Percentiles rank a stretch among this genome's conserved stretches.
phyloP scores from a whole-genome alignment of 2,888 invertebrate genomes.

The Sericinus montela region DNA sequence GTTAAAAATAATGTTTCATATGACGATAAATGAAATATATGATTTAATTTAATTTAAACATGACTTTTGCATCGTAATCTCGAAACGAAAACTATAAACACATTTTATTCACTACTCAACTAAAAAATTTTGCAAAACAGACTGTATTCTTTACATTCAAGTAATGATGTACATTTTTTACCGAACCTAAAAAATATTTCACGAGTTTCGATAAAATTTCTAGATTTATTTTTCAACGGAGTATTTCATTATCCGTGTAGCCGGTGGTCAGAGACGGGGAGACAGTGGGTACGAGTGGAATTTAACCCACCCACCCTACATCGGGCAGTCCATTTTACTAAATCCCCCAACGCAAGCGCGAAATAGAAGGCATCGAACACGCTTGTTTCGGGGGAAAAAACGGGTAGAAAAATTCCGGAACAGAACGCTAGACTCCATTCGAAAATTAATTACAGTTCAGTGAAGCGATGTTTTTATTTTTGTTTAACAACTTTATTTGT shows the following conservation, averaged over 20 bases:
- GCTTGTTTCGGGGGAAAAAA: conserved; percentile 50
- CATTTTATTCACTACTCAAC: too few relatives aligned
- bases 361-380: conserved; percentile 36
- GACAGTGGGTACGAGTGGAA: conserved; percentile 28
- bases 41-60: too few relatives aligned
- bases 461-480: conserved; percentile 21
- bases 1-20: too few relatives aligned
- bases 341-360: conserved; percentile 28
- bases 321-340: conserved; percentile 48
- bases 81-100: too few relatives aligned
- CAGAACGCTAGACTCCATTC: conserved; percentile 36
- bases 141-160: too few relatives aligned
- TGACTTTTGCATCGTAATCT: too few relatives aligned
- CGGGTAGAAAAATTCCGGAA: conserved; percentile 53
- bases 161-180: too few relatives aligned
- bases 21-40: too few relatives aligned
- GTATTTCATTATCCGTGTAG: conserved; percentile 64
- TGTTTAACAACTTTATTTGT: background rate
- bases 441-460: conserved; percentile 68
- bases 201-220: conserved; percentile 28
- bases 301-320: conserved; percentile 37
- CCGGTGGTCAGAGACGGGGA: conserved; percentile 49
- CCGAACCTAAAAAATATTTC: too few relatives aligned
- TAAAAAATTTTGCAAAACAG: too few relatives aligned
- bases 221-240: conserved; percentile 51